Conservation (phyloP, 53 echinoderm and acorn worm genomes). For the Henricia sp. region DNA sequence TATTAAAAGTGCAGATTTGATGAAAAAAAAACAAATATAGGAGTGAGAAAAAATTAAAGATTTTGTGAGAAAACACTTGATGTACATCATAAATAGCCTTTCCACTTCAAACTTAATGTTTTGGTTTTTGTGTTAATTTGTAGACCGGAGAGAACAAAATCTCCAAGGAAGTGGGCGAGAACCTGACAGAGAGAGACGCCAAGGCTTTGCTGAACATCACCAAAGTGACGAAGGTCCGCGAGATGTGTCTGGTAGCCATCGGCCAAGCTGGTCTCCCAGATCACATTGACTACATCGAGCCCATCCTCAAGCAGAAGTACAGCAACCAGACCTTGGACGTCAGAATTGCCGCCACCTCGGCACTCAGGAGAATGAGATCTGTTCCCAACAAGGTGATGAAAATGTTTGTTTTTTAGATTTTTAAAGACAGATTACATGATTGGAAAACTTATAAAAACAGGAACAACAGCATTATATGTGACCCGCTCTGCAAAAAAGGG, state of each 20-base stretch:
- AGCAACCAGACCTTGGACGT: conserved; percentile 40
- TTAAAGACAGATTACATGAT: too few species aligned
- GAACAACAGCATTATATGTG: too few species aligned
- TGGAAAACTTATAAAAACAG: too few species aligned
- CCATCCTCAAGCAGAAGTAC: conserved; percentile 29
- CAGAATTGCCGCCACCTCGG: conserved; percentile 9
- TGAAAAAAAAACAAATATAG: too few species aligned
- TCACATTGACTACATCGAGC: conserved; percentile 20
- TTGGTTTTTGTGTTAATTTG: background rate
- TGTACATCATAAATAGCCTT: background rate
- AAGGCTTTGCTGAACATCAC: conserved; percentile 24
- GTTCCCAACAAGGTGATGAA: conserved; percentile 21
- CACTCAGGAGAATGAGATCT: conserved; percentile 24
- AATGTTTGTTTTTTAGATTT: too few species aligned
- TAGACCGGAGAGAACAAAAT: conserved; percentile 10
- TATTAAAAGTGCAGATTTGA: too few species aligned
- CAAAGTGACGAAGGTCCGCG: conserved; percentile 52
- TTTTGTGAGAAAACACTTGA: background rate
- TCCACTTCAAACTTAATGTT: background rate
- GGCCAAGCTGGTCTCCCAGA: conserved; percentile 64
- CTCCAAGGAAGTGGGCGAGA: conserved; percentile 22
- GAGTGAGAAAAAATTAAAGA: background rate
- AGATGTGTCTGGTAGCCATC: conserved; percentile 67
- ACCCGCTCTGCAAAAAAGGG: too few species aligned
- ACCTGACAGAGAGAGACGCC: conserved; percentile 8